These are phyloP conservation scores for Phortica okadai DNA, from an alignment of 2,888 invertebrate species.

Conservation along the genomic window DNA sequence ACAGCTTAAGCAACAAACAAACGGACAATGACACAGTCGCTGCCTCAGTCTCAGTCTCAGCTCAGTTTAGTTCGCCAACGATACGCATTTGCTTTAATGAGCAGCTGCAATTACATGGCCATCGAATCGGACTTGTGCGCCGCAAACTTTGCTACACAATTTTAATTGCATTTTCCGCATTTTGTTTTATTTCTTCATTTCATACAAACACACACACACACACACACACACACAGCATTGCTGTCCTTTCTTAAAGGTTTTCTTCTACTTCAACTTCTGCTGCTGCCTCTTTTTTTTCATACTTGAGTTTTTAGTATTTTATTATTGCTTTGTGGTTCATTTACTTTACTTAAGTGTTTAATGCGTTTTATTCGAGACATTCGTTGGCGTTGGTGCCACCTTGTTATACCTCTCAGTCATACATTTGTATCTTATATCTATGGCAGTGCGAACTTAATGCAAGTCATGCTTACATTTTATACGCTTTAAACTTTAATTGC, in stretches of 20 bases:
- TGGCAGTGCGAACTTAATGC: no score
- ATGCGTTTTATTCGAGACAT: constrained; percentile 25
- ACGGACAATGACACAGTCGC: background rate
- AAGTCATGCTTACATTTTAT: no score
- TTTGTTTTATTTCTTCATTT: constrained; percentile 30
- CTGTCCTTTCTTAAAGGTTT: constrained; percentile 13
- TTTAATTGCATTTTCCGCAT: constrained; percentile 33
- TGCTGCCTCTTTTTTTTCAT: background rate
- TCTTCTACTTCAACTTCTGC: background rate
- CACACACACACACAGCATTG: background rate
- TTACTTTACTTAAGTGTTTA: constrained; percentile 38
- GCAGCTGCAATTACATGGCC: constrained; percentile 29
- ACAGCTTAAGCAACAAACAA: background rate
- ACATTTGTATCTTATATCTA: no score
- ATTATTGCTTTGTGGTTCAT: constrained; percentile 39
- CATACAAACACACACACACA: background rate
- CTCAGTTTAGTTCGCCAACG: background rate
- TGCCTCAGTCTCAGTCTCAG: background rate
- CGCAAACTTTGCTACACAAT: constrained; percentile 31
- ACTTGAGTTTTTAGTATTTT: constrained; percentile 31
- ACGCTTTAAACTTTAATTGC: no score
- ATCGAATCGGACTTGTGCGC: constrained; percentile 10
- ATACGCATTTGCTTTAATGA: constrained; percentile 17
- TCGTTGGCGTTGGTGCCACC: background rate
- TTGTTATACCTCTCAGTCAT: no score